A percentile compares a stretch with the other conserved stretches of the same genome.
Conservation (phyloP, 2,888 invertebrate genomes). For the Lochmaea capreae region DNA sequence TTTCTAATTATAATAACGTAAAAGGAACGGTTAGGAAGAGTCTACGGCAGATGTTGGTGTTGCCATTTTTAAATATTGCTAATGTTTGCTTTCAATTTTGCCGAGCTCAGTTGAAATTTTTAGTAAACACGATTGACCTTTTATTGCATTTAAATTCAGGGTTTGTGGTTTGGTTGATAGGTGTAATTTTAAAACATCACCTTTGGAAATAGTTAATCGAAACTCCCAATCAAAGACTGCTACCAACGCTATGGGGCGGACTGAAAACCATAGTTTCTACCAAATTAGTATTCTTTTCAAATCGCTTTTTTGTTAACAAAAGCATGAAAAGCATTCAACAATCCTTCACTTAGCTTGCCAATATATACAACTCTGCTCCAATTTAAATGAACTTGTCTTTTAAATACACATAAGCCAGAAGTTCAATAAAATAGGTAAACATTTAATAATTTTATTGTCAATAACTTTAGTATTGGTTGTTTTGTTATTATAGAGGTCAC, state of each 20-base stretch:
- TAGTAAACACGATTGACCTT: no score
- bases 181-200: no score
- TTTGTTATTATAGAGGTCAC: slow-evolving; percentile 1
- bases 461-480: not conserved
- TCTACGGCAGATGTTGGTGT: no score
- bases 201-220: no score
- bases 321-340: not conserved
- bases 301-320: not conserved
- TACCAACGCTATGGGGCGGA: not conserved
- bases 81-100: no score
- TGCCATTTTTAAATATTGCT: no score
- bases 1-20: no score
- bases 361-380: not conserved
- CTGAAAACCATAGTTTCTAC: not conserved
- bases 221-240: no score
- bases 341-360: not conserved
- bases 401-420: not conserved
- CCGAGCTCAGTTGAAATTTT: no score
- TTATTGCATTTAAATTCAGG: no score
- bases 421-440: not conserved
- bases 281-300: not conserved
- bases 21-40: no score
- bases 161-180: no score
- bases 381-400: not conserved
- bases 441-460: not conserved